These are phyloP conservation scores for Chaetoderma sp. DNA, from an alignment of 2,888 invertebrate genomes.

Conservation along the genomic window DNA sequence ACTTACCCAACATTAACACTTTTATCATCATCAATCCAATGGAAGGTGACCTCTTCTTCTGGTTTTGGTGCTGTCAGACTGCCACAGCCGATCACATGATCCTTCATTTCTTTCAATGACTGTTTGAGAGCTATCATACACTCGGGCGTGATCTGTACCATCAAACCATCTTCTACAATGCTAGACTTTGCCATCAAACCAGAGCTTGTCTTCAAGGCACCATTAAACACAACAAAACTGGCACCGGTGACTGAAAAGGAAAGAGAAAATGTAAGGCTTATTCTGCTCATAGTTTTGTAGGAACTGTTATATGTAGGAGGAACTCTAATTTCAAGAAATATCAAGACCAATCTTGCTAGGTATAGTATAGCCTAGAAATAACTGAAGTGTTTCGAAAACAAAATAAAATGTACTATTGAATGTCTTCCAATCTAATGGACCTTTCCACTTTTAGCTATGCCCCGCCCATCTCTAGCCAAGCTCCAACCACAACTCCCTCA, in stretches of 20 bases:
- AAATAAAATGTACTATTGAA: too few species aligned
- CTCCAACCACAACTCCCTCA: too few species aligned
- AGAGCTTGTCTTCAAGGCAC: conserved; percentile 82
- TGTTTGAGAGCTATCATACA: conserved; percentile 76
- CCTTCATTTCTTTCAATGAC: conserved; percentile 80
- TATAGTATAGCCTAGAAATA: too few species aligned
- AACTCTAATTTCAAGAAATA: too few species aligned
- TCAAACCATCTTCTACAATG: conserved; percentile 89
- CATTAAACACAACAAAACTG: conserved; percentile 90
- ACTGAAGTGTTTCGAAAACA: too few species aligned
- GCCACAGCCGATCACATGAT: conserved; percentile 76
- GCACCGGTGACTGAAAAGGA: conserved; percentile 80
- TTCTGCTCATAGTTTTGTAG: too few species aligned
- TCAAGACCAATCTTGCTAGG: too few species aligned
- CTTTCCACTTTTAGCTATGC: too few species aligned
- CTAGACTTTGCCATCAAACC: conserved; percentile 85
- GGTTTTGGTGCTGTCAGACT: conserved; percentile 56
- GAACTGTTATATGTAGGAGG: too few species aligned
- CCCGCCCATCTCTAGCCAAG: too few species aligned
- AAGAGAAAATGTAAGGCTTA: neutral
- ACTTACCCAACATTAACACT: conserved; percentile 82
- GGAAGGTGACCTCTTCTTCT: conserved; percentile 80
- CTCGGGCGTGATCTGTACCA: conserved; percentile 79
- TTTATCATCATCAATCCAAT: conserved; percentile 82
- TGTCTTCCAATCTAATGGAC: too few species aligned